Percentiles rank a stretch among this genome's conserved stretches.
phyloP scores from a whole-genome alignment of 2,888 invertebrate species.

The Toxonevra muliebris region DNA sequence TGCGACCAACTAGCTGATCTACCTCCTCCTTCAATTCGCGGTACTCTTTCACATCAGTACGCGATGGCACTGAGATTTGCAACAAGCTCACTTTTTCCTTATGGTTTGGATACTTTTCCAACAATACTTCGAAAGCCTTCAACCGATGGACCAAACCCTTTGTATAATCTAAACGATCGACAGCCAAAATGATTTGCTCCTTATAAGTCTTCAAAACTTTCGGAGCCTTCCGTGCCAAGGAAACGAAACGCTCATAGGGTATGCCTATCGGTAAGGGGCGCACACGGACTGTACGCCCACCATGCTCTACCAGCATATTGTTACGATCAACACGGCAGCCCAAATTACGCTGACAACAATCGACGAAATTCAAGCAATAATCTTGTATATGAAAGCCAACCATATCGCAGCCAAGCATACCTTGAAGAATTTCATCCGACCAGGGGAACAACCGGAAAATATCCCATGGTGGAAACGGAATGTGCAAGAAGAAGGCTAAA shows the following conservation, averaged over 20 bases:
- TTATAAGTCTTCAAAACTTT: slow-evolving; percentile 73
- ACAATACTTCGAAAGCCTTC: slow-evolving; percentile 81
- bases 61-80: slow-evolving; percentile 88
- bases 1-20: slow-evolving; percentile 85
- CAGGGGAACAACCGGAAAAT: slow-evolving; percentile 90
- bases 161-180: slow-evolving; percentile 90
- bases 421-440: slow-evolving; percentile 93
- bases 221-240: slow-evolving; percentile 77
- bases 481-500: slow-evolving; percentile 92
- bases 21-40: slow-evolving; percentile 90
- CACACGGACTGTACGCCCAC: slow-evolving; percentile 84
- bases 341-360: slow-evolving; percentile 86
- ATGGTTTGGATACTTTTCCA: slow-evolving; percentile 86
- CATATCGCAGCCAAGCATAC: slow-evolving; percentile 91
- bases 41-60: slow-evolving; percentile 90
- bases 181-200: slow-evolving; percentile 85
- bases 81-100: slow-evolving; percentile 82
- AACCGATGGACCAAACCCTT: slow-evolving; percentile 87
- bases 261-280: slow-evolving; percentile 89
- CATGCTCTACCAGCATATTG: slow-evolving; percentile 85
- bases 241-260: slow-evolving; percentile 86
- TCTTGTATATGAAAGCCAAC: slow-evolving; percentile 92
- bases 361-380: slow-evolving; percentile 90
- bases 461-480: slow-evolving; percentile 95
- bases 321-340: slow-evolving; percentile 90